Percentiles rank a stretch among this genome's conserved stretches.
Evolutionary conservation across 2,888 invertebrate genomes (phyloP).

Genomic region (Acheta domesticus): DNA sequence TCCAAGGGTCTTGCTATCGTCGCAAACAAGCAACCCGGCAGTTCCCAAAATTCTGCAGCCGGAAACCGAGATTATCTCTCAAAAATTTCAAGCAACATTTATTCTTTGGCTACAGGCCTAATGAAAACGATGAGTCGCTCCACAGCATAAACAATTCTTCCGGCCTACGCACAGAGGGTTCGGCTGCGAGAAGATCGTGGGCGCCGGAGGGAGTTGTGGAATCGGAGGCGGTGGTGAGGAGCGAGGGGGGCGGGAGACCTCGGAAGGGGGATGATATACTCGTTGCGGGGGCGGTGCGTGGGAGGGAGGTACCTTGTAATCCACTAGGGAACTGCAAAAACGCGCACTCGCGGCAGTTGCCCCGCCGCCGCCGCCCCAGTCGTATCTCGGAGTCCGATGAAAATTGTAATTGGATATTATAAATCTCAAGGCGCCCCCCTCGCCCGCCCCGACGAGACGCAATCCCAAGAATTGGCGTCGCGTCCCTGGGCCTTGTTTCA

Average conservation of each 20-base stretch:
- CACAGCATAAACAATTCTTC: not conserved
- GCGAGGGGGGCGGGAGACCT: not conserved
- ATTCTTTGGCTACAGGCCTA: not conserved
- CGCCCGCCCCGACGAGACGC: not conserved
- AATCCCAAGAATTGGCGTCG: not conserved
- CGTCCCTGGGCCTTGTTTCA: not conserved
- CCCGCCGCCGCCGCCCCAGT: not conserved
- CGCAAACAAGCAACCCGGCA: not conserved
- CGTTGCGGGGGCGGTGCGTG: not conserved
- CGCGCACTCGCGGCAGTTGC: not conserved
- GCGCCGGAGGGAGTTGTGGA: not conserved
- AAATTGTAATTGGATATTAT: conserved; percentile 29
- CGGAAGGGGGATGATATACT: conserved; percentile 6
- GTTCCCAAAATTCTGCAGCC: not conserved
- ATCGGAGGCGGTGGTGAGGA: not conserved
- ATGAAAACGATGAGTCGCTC: conserved; percentile 18
- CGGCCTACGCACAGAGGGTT: not conserved
- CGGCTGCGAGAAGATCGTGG: not conserved
- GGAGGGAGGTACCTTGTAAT: conserved; percentile 18
- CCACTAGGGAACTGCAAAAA: not conserved
- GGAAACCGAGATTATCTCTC: conserved; percentile 18
- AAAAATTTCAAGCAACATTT: conserved; percentile 18
- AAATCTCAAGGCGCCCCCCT: conserved; percentile 18
- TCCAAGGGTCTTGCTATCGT: not conserved
- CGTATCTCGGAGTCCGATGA: conserved; percentile 19